Percentiles rank a stretch among this genome's conserved stretches.
These are phyloP conservation scores for Prionailurus viverrinus DNA, from an alignment of 2,113 vertebrate species.

Conservation along the genomic window DNA sequence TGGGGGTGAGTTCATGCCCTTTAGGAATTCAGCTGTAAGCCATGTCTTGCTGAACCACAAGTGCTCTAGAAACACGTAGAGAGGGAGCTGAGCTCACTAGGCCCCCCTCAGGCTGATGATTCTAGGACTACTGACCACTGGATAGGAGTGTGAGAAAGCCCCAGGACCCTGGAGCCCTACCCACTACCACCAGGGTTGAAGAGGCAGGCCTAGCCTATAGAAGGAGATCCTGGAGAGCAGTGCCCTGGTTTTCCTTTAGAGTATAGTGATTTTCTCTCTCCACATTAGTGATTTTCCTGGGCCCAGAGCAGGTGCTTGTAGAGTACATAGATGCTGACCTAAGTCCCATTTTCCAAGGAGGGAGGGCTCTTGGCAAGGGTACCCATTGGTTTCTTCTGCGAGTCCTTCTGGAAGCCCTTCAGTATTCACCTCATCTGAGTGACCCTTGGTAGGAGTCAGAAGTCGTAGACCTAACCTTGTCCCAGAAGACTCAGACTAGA, in stretches of 20 bases:
- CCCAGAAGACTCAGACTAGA: conserved; percentile 25
- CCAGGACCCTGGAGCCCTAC: background rate
- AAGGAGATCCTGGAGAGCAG: background rate
- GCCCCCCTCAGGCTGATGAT: background rate
- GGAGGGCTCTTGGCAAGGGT: background rate
- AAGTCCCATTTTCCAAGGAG: background rate
- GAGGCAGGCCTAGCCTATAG: background rate
- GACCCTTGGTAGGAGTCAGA: background rate
- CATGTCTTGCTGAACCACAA: background rate
- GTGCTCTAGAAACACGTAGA: background rate
- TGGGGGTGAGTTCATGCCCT: conserved; percentile 17
- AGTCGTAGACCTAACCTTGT: background rate
- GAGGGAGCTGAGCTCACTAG: background rate
- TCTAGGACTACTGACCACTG: background rate
- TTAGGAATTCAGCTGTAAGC: conserved; percentile 19
- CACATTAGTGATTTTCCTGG: background rate
- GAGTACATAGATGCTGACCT: background rate
- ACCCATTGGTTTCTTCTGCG: conserved; percentile 47
- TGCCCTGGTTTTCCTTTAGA: background rate
- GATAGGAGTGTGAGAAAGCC: background rate
- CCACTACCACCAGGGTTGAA: background rate
- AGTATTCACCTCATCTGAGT: background rate
- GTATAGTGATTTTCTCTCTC: background rate
- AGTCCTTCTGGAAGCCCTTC: background rate
- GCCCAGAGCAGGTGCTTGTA: background rate